phyloP scores from a whole-genome alignment of 2,888 invertebrate genomes.

The Agrotis clavis region DNA sequence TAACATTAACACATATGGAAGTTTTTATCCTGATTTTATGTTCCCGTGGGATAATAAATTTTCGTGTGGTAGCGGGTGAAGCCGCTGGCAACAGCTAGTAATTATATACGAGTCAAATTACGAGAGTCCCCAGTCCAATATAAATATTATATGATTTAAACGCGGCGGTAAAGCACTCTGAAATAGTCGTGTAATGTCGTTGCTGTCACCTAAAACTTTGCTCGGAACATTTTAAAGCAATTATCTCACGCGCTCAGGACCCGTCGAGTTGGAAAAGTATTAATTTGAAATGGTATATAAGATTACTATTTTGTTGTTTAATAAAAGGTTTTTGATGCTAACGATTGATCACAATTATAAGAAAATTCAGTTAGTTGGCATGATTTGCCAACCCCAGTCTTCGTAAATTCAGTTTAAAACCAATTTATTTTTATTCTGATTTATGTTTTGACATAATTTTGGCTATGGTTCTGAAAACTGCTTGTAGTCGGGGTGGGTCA shows the following conservation, averaged over 20 bases:
- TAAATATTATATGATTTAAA: conserved; percentile 55
- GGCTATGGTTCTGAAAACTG: conserved; percentile 17
- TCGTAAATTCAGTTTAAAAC: conserved; percentile 9
- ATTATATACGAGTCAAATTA: conserved; percentile 25
- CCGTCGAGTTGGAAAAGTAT: conserved; percentile 39
- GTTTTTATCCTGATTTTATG: no score
- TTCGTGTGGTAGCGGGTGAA: no score
- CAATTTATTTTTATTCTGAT: conserved; percentile 3
- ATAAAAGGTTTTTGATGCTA: conserved; percentile 8
- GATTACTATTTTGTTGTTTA: conserved; percentile 30
- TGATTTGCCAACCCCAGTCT: conserved; percentile 5
- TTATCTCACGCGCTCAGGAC: conserved; percentile 48
- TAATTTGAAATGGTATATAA: conserved; percentile 37
- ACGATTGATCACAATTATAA: conserved; percentile 9
- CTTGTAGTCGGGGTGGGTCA: no score
- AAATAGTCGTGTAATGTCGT: conserved; percentile 41
- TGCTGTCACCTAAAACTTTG: conserved; percentile 49
- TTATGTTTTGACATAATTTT: conserved; percentile 40
- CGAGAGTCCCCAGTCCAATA: conserved; percentile 38
- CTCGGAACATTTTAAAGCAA: conserved; percentile 55
- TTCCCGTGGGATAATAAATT: no score
- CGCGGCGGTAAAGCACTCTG: conserved; percentile 45
- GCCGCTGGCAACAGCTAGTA: no score
- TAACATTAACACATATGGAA: no score
- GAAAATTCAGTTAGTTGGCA: background rate